Evolutionary conservation across 2,797 vertebrate species (phyloP).

Genomic region (Chrosomus eos): DNA sequence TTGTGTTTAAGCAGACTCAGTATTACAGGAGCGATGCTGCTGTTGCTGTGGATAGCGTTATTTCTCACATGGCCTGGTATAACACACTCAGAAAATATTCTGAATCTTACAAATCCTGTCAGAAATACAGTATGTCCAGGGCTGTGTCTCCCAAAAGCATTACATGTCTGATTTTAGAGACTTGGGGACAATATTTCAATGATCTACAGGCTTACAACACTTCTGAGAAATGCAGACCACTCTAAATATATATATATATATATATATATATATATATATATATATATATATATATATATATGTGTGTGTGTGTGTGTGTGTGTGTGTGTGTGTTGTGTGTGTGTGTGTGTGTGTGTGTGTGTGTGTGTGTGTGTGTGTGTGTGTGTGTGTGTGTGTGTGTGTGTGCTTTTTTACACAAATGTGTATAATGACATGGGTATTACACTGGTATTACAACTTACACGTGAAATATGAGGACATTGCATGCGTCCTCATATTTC

Average conservation of each 20-base stretch:
- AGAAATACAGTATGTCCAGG: not conserved
- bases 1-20: conserved; percentile 32
- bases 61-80: conserved; percentile 80
- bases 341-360: too few species aligned
- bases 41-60: conserved; percentile 69
- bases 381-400: too few species aligned
- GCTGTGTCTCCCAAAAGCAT: not conserved
- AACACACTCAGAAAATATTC: not conserved
- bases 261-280: too few species aligned
- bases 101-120: not conserved
- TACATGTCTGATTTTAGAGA: not conserved
- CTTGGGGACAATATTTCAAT: not conserved
- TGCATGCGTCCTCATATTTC: too few species aligned
- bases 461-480: too few species aligned
- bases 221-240: not conserved
- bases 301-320: too few species aligned
- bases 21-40: conserved; percentile 75
- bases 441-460: too few species aligned
- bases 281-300: too few species aligned
- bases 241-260: not conserved
- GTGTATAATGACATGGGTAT: too few species aligned
- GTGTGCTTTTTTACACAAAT: too few species aligned
- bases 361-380: too few species aligned
- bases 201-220: not conserved
- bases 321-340: too few species aligned